Evolutionary conservation across 2,797 vertebrate genomes (phyloP).

Genomic region (Sus cebifrons): DNA sequence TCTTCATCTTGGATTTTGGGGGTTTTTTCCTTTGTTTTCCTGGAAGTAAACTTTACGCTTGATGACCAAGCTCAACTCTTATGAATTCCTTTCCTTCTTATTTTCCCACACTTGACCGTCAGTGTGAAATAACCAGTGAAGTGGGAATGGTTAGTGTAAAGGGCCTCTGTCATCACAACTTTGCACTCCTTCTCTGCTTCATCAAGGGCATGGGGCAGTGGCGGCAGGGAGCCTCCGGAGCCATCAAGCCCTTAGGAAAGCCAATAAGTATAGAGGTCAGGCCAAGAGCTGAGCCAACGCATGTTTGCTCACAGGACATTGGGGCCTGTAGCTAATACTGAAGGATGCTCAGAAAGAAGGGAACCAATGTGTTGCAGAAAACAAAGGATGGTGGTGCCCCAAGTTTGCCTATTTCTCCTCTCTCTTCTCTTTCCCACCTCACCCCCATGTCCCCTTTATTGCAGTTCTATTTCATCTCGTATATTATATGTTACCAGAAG

Average conservation of each 20-base stretch:
- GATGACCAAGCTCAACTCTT: slow-evolving; percentile 62
- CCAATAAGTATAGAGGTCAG: background rate
- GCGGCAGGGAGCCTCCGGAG: background rate
- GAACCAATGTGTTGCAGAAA: slow-evolving; percentile 24
- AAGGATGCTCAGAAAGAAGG: slow-evolving; percentile 17
- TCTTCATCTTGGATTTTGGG: no score
- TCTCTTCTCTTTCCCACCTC: slow-evolving; percentile 55
- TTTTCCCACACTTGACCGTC: slow-evolving; percentile 60
- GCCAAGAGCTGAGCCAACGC: background rate
- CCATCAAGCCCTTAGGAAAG: background rate
- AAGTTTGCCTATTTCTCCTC: background rate
- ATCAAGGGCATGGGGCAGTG: slow-evolving; percentile 21
- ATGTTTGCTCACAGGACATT: background rate
- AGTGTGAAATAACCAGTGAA: slow-evolving; percentile 59
- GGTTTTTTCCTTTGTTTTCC: background rate
- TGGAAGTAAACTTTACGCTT: slow-evolving; percentile 80
- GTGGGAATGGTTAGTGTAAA: slow-evolving; percentile 74
- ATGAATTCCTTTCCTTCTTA: slow-evolving; percentile 71
- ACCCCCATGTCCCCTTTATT: background rate
- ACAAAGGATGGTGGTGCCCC: slow-evolving; percentile 7
- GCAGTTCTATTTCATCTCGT: slow-evolving; percentile 74
- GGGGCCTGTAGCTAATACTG: background rate
- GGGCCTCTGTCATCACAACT: slow-evolving; percentile 65
- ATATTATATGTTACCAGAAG: slow-evolving; percentile 66
- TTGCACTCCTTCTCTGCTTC: slow-evolving; percentile 41